Conservation (phyloP, 2,888 invertebrate genomes). For the Drosophila imparisetae region DNA sequence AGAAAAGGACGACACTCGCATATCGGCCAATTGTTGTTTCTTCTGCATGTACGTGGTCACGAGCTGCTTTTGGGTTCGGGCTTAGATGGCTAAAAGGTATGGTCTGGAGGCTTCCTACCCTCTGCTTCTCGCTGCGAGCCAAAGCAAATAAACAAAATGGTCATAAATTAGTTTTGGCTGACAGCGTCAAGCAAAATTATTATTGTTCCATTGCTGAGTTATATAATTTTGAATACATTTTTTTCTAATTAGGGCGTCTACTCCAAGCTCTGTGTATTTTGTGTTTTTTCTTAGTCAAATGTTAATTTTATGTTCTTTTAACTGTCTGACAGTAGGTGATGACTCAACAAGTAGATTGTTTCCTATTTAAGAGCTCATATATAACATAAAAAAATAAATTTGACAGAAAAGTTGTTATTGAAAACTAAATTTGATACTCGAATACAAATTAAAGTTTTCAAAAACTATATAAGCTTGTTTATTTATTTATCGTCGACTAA, state of each 20-base stretch:
- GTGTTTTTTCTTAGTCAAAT: constrained; percentile 29
- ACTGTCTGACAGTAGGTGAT: constrained; percentile 8
- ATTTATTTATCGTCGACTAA: not conserved
- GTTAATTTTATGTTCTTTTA: constrained; percentile 40
- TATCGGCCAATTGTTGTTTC: constrained; percentile 40
- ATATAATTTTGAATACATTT: constrained; percentile 64
- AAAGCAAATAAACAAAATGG: constrained; percentile 67
- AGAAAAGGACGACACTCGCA: constrained; percentile 50
- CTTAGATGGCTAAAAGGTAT: constrained; percentile 1
- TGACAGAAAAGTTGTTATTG: not conserved
- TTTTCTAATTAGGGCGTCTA: constrained; percentile 67
- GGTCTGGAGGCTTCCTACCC: constrained; percentile 10
- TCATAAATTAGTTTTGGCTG: constrained; percentile 60
- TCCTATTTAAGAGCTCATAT: not conserved
- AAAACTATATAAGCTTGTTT: not conserved
- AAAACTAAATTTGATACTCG: not conserved
- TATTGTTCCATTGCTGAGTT: constrained; percentile 49
- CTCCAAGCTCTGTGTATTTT: constrained; percentile 15
- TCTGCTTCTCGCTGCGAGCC: constrained; percentile 13
- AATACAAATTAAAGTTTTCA: not conserved
- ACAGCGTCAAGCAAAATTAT: constrained; percentile 43
- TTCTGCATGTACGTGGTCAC: constrained; percentile 22
- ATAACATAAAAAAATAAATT: not conserved
- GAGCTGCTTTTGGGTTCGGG: constrained; percentile 17
- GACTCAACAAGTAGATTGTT: not conserved